These are phyloP conservation scores for Clarias laeviceps DNA, from an alignment of 2,797 vertebrate genomes.

Conservation along the genomic window DNA sequence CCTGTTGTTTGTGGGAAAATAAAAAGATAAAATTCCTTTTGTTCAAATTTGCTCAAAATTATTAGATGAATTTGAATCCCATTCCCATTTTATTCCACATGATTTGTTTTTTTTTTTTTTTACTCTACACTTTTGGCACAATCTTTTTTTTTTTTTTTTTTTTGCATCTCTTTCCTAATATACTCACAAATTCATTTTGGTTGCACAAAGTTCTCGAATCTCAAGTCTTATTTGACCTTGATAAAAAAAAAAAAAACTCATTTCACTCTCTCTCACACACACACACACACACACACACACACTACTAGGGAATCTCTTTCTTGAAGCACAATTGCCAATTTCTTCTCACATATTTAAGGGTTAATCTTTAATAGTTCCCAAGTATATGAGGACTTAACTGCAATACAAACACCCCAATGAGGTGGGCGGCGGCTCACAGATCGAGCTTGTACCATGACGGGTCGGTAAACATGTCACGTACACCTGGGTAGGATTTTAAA, in stretches of 20 bases:
- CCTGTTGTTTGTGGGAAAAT: neutral
- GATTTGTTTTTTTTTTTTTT: neutral
- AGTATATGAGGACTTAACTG: neutral
- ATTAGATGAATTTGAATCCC: neutral
- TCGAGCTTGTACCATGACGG: neutral
- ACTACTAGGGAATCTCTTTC: neutral
- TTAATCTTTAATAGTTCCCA: neutral
- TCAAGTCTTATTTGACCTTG: neutral
- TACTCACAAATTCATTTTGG: too few species aligned
- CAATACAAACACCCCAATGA: slow-evolving; percentile 6
- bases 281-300: slow-evolving; percentile 5
- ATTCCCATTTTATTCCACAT: neutral
- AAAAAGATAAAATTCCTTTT: neutral
- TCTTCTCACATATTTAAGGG: neutral
- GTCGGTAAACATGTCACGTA: slow-evolving; percentile 3
- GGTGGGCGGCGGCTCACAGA: neutral
- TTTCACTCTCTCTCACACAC: neutral
- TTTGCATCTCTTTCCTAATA: too few species aligned
- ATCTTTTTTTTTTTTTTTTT: too few species aligned
- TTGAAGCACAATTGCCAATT: neutral
- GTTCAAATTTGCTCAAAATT: neutral
- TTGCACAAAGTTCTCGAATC: too few species aligned
- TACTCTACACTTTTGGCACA: neutral
- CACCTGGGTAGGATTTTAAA: neutral
- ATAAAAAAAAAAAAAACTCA: too few species aligned